phyloP scores from a whole-genome alignment of 2,113 vertebrate genomes.

The Microcebus griseorufus region DNA sequence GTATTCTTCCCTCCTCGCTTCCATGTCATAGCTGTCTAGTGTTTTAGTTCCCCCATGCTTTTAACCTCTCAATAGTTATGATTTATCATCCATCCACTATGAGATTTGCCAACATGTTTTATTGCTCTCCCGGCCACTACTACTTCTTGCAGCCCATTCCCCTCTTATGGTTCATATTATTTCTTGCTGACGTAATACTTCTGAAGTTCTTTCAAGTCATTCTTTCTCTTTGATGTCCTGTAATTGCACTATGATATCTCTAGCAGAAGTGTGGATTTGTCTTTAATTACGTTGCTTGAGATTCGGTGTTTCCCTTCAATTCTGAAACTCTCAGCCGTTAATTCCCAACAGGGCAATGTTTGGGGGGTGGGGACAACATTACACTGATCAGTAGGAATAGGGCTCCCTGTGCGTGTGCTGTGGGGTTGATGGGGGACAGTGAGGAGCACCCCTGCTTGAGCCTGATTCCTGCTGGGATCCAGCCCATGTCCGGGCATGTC shows the following conservation, averaged over 20 bases:
- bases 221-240: neutral
- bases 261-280: neutral
- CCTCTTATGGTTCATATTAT: neutral
- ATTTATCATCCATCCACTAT: neutral
- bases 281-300: neutral
- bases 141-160: neutral
- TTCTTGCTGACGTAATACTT: slow-evolving; percentile 39
- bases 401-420: neutral
- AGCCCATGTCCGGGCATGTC: neutral
- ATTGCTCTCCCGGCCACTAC: neutral
- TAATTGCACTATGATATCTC: neutral
- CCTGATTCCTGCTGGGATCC: neutral
- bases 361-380: neutral
- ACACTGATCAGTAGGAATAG: neutral
- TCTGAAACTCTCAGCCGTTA: neutral
- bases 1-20: neutral
- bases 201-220: neutral
- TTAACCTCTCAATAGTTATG: slow-evolving; percentile 37
- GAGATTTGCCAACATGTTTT: neutral
- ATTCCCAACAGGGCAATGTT: neutral
- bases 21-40: neutral
- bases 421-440: neutral
- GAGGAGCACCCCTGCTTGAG: neutral
- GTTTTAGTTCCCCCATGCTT: slow-evolving; percentile 26
- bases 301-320: neutral